phyloP scores from a whole-genome alignment of 2,888 invertebrate species.

The Anticlea derivata region DNA sequence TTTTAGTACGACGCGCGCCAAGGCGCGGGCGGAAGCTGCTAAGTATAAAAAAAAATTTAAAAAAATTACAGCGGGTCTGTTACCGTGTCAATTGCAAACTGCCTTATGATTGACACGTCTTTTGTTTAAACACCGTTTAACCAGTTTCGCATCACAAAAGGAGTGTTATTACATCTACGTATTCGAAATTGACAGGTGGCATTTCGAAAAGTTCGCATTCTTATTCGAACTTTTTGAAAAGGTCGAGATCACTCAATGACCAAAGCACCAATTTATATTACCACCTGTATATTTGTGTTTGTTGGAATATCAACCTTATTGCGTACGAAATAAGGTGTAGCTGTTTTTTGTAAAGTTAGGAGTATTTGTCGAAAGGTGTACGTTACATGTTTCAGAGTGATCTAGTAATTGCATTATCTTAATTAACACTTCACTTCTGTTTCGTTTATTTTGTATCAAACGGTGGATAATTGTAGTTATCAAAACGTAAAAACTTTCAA shows the following conservation, averaged over 20 bases:
- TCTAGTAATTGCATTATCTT: constrained; percentile 65
- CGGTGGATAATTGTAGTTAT: constrained; percentile 34
- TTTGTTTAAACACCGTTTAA: constrained; percentile 39
- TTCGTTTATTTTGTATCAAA: constrained; percentile 43
- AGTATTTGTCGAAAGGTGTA: constrained; percentile 28
- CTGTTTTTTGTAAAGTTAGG: background rate
- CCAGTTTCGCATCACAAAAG: constrained; percentile 35
- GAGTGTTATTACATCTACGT: constrained; percentile 45
- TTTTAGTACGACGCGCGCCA: no score
- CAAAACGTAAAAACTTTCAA: constrained; percentile 32
- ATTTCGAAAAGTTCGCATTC: constrained; percentile 62
- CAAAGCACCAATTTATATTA: background rate
- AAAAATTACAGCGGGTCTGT: no score
- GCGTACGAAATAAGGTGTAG: background rate
- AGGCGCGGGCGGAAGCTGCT: no score
- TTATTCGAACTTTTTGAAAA: constrained; percentile 59
- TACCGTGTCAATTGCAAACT: no score
- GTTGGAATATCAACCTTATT: background rate
- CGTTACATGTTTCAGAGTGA: constrained; percentile 49
- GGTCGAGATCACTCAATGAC: constrained; percentile 44
- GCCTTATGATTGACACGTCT: constrained; percentile 30
- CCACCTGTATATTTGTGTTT: constrained; percentile 8
- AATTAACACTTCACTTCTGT: constrained; percentile 57
- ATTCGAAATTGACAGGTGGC: constrained; percentile 58
- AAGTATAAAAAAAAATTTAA: no score